Base-by-base conservation (phyloP, 1,140 invertebrate genomes). In the Euura saliciscinereae region DNA sequence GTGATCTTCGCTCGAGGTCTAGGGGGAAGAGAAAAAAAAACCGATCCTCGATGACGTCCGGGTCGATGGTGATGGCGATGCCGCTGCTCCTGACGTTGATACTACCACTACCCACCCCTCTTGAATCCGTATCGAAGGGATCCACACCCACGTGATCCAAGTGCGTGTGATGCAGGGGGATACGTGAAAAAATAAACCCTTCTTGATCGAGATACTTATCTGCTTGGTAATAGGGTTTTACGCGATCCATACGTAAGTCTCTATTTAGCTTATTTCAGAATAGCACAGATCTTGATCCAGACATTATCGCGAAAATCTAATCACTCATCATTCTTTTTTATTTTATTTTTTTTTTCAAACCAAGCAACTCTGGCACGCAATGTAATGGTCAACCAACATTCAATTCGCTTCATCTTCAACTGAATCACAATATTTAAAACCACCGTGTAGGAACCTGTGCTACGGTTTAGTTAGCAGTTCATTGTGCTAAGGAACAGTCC, bases 221-320 rank as follows among this genome's bases (percentile, higher is more conserved):
- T 8, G 51, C 51, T 59, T 59, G 51, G 51, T 59, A 59, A 59
- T 59, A 59, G 51, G 51, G 51, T 59, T 59, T 59, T 59, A 59
- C 51, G 51, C 51, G 51, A 59, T 59, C 51, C 51, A 59, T 59
- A 59, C 51, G 51, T 59, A 59, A 59, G 51, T 59, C 51, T 59
- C 51, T 28, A 28, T 59, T 59, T 59, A 59, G 51, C 51, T n/a
- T 59, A 59, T 59, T 59, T 59, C 51, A 59, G 51, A 8, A 8
- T 8, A 59, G 51, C 51, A 59, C 51, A 28, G 28, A 28, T 28
- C 28, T 28, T 28, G 28, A 28, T 28, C 28, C 28, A 1, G 28
- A 28, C 28, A 28, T 28, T 28, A 28, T 28, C 28, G 28, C 28
- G 28, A 28, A 28, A 28, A 28, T 28, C 28, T 28, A 28, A 28